phyloP scores from a whole-genome alignment of 2,113 vertebrate genomes.

The Forbesichthys papilliferus region DNA sequence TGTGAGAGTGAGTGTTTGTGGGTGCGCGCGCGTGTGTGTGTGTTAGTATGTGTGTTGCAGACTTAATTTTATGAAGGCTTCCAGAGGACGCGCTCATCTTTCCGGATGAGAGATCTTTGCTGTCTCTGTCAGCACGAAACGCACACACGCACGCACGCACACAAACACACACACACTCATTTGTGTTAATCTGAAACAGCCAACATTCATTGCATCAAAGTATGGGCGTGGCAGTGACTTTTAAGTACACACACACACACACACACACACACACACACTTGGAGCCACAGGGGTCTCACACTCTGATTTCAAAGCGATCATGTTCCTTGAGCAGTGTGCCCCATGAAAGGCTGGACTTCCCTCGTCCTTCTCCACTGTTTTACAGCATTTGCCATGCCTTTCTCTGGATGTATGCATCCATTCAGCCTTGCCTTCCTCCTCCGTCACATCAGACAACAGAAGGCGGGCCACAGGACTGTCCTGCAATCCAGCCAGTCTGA shows the following conservation, averaged over 20 bases:
- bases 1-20: slow-evolving; percentile 16
- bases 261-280: slow-evolving; percentile 38
- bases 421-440: slow-evolving; percentile 46
- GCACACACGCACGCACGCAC: slow-evolving; percentile 46
- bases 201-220: no score
- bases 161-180: slow-evolving; percentile 7
- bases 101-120: slow-evolving; percentile 68
- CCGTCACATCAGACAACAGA: slow-evolving; percentile 24
- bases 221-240: no score
- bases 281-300: slow-evolving; percentile 58
- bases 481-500: background rate
- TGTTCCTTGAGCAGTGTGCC: slow-evolving; percentile 63
- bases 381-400: slow-evolving; percentile 50
- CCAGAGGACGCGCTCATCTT: slow-evolving; percentile 66
- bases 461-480: slow-evolving; percentile 3
- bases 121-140: slow-evolving; percentile 60
- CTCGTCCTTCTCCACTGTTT: slow-evolving; percentile 57
- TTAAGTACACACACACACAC: background rate
- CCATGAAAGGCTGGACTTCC: slow-evolving; percentile 59
- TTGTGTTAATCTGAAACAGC: background rate
- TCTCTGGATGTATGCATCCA: slow-evolving; percentile 51
- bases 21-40: background rate
- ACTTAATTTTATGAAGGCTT: slow-evolving; percentile 55
- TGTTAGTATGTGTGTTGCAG: slow-evolving; percentile 10
- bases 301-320: slow-evolving; percentile 70